Evolutionary conservation across 2,797 vertebrate species (phyloP), one percentile per base, ranked within the genome.

Genomic region (Cetoscarus ocellatus): DNA sequence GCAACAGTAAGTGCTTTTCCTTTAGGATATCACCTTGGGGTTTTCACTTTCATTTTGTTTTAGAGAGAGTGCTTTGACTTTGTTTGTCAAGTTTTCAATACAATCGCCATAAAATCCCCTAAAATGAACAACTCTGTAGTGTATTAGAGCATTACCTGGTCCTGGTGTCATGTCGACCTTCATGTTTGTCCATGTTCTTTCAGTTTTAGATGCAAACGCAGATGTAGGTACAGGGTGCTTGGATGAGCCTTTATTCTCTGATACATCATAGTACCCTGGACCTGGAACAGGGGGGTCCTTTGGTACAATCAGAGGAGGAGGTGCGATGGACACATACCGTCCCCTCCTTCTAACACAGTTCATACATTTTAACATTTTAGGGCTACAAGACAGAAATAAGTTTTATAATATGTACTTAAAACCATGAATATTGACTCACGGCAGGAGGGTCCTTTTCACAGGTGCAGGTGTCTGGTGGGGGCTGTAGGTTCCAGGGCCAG

Each of bases 401-500:
- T 42, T 5, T 1, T 3, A 0, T 44, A 19, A 7, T 17, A 6
- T 12, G 12, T 1, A 45, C 0, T 4, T 12, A n/a, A 18, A 48
- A 7, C 0, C 0, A 18, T 47, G 8, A 50, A 57, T 36, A 15
- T n/a, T 55, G 14, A 92, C 93, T 93, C 78, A 96, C 94, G 75
- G 90, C 39, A 80, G 17, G 44, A 75, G 44, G 19, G 73, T 45
- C 78, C 85, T 93, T 81, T 80, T 93, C 10, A 73, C 64, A 1
- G 83, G 61, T 15, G 78, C 77, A 6, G 74, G 68, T 14, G 73
- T 10, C 63, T 85, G 80, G 14, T 87, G 84, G 7, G 91, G 94
- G 75, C 86, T 91, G 79, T 93, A 94, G 58, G 90, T 72, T 14
- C 92, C 94, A 0, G 95, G 92, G 0, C 96, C 95, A 0, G 96